Evolutionary conservation across 2,888 invertebrate genomes (phyloP).

Genomic region (Leptinotarsa juncta): DNA sequence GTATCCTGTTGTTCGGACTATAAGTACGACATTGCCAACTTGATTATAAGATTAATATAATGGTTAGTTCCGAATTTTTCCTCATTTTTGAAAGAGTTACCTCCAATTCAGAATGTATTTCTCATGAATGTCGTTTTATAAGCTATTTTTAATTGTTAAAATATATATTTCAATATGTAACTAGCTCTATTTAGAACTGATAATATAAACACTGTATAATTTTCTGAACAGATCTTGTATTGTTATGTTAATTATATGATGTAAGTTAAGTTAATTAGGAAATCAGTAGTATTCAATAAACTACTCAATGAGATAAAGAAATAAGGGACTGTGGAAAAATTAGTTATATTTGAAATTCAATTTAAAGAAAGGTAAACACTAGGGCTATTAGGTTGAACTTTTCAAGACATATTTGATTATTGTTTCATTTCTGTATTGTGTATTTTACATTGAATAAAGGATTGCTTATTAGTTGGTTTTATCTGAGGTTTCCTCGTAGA

Average conservation of each 20-base stretch:
- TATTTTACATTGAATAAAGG: constrained; percentile 12
- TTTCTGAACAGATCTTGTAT: neutral
- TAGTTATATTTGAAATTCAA: neutral
- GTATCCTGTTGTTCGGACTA: too few species aligned
- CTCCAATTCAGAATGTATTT: too few species aligned
- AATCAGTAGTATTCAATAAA: neutral
- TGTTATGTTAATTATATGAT: neutral
- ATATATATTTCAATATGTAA: too few species aligned
- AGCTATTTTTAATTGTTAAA: too few species aligned
- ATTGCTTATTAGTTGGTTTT: neutral
- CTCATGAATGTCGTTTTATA: too few species aligned
- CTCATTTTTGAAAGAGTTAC: too few species aligned
- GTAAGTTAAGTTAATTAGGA: neutral
- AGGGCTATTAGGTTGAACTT: too few species aligned
- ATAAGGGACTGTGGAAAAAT: neutral
- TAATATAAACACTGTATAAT: neutral
- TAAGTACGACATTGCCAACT: too few species aligned
- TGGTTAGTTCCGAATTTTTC: too few species aligned
- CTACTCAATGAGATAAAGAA: neutral
- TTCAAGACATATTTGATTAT: too few species aligned
- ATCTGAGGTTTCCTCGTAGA: neutral
- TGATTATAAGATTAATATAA: too few species aligned
- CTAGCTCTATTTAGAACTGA: neutral
- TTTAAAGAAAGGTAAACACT: too few species aligned
- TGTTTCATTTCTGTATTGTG: neutral